phyloP scores from a whole-genome alignment of 1,140 invertebrate genomes.

The Amyelois transitella region DNA sequence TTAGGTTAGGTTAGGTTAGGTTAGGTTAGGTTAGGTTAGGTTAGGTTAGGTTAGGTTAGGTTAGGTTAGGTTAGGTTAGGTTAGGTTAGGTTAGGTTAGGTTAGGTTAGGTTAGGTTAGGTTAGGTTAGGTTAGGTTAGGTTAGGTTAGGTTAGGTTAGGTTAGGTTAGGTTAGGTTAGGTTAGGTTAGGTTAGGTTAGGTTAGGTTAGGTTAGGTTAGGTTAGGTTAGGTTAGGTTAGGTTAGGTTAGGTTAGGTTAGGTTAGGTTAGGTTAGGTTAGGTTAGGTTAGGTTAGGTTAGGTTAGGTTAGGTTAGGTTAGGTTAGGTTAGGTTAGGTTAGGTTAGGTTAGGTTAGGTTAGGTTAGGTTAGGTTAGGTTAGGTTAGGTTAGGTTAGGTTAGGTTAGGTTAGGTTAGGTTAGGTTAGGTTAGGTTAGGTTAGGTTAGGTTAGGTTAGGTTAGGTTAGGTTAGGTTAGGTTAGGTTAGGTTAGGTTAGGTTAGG shows the following conservation, averaged over 20 bases:
- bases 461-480: slow-evolving; percentile 8
- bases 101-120: not conserved
- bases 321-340: slow-evolving; percentile 21
- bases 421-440: slow-evolving; percentile 25
- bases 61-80: slow-evolving; percentile 5
- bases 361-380: slow-evolving; percentile 28
- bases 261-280: slow-evolving; percentile 12
- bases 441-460: slow-evolving; percentile 10
- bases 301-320: slow-evolving; percentile 10
- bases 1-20: slow-evolving; percentile 1
- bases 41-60: slow-evolving; percentile 7
- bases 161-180: slow-evolving; percentile 17
- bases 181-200: slow-evolving; percentile 11
- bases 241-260: slow-evolving; percentile 11
- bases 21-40: not conserved
- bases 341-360: slow-evolving; percentile 12
- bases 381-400: slow-evolving; percentile 25
- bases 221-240: slow-evolving; percentile 28
- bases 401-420: slow-evolving; percentile 29
- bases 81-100: slow-evolving; percentile 7
- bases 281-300: slow-evolving; percentile 15
- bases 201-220: slow-evolving; percentile 12
- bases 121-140: not conserved
- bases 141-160: slow-evolving; percentile 22
- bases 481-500: slow-evolving; percentile 13